Evolutionary conservation across 2,888 invertebrate species (phyloP).

Genomic region (Orthonychiurus folsomi): DNA sequence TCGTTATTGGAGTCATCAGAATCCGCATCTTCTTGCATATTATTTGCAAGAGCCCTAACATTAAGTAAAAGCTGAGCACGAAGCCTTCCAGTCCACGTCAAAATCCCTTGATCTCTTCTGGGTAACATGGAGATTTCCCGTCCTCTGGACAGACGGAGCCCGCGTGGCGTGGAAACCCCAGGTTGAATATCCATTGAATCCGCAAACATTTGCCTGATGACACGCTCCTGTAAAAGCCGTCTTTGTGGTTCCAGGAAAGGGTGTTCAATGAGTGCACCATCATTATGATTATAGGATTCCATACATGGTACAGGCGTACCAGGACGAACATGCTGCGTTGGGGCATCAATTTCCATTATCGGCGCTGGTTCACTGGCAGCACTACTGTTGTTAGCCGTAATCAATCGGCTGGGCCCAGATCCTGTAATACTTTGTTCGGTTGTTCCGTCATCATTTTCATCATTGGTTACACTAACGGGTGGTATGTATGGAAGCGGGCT

Average conservation of each 20-base stretch:
- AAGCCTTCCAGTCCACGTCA: not conserved
- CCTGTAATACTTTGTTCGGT: not conserved
- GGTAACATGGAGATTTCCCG: not conserved
- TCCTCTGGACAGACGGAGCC: not conserved
- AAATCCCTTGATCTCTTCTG: not conserved
- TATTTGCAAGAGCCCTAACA: not conserved
- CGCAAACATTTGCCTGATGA: too few species aligned
- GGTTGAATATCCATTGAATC: not conserved
- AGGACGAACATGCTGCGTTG: too few species aligned
- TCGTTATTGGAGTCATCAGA: not conserved
- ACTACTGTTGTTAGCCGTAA: too few species aligned
- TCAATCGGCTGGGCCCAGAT: not conserved
- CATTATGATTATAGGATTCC: too few species aligned
- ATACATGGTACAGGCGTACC: too few species aligned
- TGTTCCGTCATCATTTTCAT: not conserved
- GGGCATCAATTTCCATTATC: too few species aligned
- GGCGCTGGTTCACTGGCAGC: too few species aligned
- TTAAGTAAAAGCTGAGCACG: not conserved
- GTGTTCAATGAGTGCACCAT: not conserved
- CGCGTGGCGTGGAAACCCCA: not conserved
- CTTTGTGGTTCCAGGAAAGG: not conserved
- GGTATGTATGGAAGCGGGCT: not conserved
- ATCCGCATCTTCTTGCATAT: not conserved
- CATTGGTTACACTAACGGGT: not conserved
- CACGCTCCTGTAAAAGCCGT: too few species aligned